phyloP scores from a whole-genome alignment of 2,888 invertebrate species.

The Heliconius cydno region DNA sequence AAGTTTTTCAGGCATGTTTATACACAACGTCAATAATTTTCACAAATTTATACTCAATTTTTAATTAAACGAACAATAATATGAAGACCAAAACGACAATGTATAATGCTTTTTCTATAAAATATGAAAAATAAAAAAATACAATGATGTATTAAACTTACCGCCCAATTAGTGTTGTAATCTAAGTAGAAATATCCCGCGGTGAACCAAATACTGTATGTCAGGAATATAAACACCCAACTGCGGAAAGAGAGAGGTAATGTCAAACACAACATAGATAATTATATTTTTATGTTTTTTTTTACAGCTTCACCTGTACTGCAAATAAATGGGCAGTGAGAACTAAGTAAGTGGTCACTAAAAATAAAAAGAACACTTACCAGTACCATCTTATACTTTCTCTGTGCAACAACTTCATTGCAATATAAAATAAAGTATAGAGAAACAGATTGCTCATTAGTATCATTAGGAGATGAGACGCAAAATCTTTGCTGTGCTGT shows the following conservation, averaged over 20 bases:
- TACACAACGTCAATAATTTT: too few species aligned
- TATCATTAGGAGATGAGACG: constrained; percentile 90
- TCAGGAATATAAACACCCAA: constrained; percentile 86
- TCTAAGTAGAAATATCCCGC: constrained; percentile 91
- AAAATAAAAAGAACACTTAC: constrained; percentile 51
- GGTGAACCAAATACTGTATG: constrained; percentile 87
- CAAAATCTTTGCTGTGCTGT: constrained; percentile 89
- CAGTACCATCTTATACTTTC: constrained; percentile 87
- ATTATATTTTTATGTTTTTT: background rate
- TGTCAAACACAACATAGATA: background rate
- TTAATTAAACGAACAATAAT: too few species aligned
- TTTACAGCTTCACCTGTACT: background rate
- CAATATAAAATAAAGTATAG: constrained; percentile 92
- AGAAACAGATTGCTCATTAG: constrained; percentile 93
- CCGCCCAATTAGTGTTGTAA: constrained; percentile 80
- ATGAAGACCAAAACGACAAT: too few species aligned
- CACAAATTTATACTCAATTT: too few species aligned
- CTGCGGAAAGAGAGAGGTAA: constrained; percentile 59
- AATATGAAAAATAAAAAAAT: background rate
- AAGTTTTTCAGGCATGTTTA: too few species aligned
- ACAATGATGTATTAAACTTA: constrained; percentile 47
- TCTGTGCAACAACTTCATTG: constrained; percentile 90
- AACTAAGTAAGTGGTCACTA: background rate
- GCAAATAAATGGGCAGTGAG: background rate
- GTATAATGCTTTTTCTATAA: too few species aligned